These are phyloP conservation scores for Stigmatopora argus DNA, from an alignment of 2,113 vertebrate species.

Conservation along the genomic window DNA sequence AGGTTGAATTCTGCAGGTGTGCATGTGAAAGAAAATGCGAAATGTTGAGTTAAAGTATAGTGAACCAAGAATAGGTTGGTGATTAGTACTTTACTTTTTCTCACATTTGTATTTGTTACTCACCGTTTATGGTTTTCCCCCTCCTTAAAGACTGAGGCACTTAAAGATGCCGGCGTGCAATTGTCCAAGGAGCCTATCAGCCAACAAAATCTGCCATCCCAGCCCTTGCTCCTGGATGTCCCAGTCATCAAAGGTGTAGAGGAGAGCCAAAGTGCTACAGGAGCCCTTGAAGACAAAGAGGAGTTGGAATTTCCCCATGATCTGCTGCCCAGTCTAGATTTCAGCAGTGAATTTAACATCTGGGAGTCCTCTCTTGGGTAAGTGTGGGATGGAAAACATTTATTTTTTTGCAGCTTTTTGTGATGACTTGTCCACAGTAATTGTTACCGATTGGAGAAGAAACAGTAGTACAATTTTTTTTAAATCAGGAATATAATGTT, in stretches of 20 bases:
- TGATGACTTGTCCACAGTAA: neutral
- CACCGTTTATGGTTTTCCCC: neutral
- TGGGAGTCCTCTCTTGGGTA: slow-evolving; percentile 72
- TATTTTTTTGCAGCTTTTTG: neutral
- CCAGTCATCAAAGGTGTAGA: slow-evolving; percentile 50
- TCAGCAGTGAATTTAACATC: slow-evolving; percentile 71
- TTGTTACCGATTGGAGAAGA: neutral
- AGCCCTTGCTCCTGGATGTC: slow-evolving; percentile 38
- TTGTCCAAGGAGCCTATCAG: slow-evolving; percentile 35
- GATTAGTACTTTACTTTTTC: neutral
- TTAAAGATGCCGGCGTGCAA: slow-evolving; percentile 34
- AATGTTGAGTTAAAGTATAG: no score
- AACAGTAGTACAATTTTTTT: neutral
- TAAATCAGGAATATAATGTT: no score
- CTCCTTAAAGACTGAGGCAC: slow-evolving; percentile 48
- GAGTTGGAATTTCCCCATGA: slow-evolving; percentile 76
- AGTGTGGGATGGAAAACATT: slow-evolving; percentile 16
- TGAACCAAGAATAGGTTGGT: neutral
- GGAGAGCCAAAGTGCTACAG: slow-evolving; percentile 25
- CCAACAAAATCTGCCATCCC: slow-evolving; percentile 38
- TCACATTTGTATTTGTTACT: neutral
- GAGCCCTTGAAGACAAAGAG: slow-evolving; percentile 53
- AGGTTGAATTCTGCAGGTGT: slow-evolving; percentile 14
- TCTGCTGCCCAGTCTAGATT: slow-evolving; percentile 73
- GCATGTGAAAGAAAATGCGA: no score